These are phyloP conservation scores for Pristionchus mayeri DNA, from an alignment of 2,888 invertebrate species.

Conservation along the genomic window DNA sequence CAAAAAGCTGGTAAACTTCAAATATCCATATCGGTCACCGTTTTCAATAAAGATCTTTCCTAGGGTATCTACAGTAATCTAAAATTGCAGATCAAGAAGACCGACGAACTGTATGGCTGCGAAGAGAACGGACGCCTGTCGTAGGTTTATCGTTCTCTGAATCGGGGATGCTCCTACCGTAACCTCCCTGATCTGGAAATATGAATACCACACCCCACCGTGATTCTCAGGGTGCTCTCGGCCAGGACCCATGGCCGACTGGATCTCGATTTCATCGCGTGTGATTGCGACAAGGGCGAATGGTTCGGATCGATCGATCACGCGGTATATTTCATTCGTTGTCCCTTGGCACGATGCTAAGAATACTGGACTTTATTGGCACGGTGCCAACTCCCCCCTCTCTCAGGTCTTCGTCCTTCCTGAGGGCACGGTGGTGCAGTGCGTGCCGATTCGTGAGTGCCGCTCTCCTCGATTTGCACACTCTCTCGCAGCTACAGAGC, in stretches of 20 bases:
- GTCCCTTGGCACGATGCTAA: too few species aligned
- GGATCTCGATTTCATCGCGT: neutral
- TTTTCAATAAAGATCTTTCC: too few species aligned
- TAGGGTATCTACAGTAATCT: neutral
- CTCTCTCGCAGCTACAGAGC: too few species aligned
- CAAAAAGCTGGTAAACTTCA: neutral
- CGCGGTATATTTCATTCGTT: too few species aligned
- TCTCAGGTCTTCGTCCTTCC: neutral
- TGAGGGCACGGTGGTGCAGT: neutral
- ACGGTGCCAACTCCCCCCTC: neutral
- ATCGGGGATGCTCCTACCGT: neutral
- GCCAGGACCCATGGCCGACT: neutral
- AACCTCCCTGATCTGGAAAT: too few species aligned
- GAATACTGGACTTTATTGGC: neutral
- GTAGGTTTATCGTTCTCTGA: neutral
- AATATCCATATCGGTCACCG: neutral
- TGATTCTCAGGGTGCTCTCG: conserved; percentile 15
- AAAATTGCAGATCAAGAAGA: neutral
- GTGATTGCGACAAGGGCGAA: neutral
- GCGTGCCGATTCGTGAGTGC: neutral
- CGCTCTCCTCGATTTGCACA: too few species aligned
- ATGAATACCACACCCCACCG: too few species aligned
- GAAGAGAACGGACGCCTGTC: neutral
- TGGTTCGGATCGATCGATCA: conserved; percentile 23
- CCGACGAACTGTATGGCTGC: neutral